Evolutionary conservation across 1,140 invertebrate genomes (phyloP), one percentile per base, ranked within the genome.

Genomic region (Charaxes varanes): DNA sequence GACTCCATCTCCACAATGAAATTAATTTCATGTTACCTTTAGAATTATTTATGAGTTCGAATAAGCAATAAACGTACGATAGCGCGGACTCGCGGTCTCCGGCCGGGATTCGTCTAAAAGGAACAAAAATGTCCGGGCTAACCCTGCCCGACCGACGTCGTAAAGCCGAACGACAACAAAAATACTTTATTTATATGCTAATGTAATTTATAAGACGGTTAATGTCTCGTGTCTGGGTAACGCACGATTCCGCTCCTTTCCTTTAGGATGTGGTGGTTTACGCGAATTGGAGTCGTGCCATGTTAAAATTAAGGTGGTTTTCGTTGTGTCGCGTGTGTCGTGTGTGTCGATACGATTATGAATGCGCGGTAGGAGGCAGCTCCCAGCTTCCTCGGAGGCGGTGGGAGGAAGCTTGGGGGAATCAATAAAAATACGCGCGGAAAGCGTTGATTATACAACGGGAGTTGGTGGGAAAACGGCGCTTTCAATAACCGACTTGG

Each of bases 171-270:
- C 62, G 59, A 66, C 72, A 69, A 77, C 74, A 77, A 77, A 82
- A 80, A 80, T 83, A 77, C 76, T 83, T 83, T 83, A 83, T 83
- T 80, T 83, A 83, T 80, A 83, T 83, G 79, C 70, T 80, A 83
- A 83, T 83, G 76, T 83, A 80, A 83, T 80, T 83, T 83, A 83
- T 83, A 83, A 79, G 73, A 80, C 72, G 72, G 65, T 83, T 83
- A 83, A 80, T 80, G 77, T 83, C 74, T 80, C 63, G 61, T 78
- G 62, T 66, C 58, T 78, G 71, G n/a, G 78, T 80, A 82, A 78
- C 71, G 76, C 78, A 83, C 78, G 76, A 79, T 74, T 76, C 60
- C 62, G 59, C 51, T 78, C 67, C 64, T 73, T 73, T 79, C 71
- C 74, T 73, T 71, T 62, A 65, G 59, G 23, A n/a, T n/a, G n/a